Evolutionary conservation across 2,797 vertebrate species (phyloP).

Genomic region (Tragopan temminckii): DNA sequence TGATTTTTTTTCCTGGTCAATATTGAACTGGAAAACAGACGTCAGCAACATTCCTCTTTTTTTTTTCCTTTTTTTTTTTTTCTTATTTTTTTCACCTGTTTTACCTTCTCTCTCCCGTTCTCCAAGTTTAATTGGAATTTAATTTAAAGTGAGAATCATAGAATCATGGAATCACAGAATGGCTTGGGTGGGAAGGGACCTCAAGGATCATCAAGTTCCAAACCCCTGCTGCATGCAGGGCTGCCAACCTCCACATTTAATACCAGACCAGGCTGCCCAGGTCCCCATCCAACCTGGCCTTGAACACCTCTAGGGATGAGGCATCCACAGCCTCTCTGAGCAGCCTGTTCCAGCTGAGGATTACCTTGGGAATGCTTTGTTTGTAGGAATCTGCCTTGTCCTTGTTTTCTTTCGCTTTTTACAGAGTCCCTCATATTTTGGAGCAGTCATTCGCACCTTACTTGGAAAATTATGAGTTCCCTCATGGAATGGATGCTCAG

Average conservation of each 20-base stretch:
- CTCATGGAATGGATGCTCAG: fast-evolving
- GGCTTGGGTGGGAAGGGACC: too few relatives aligned
- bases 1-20: neutral
- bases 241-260: too few relatives aligned
- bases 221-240: too few relatives aligned
- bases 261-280: too few relatives aligned
- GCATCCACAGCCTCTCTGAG: too few relatives aligned
- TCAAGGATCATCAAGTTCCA: too few relatives aligned
- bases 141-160: neutral
- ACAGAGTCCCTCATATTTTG: neutral
- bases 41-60: neutral
- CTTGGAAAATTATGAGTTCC: neutral
- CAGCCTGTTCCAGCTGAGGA: too few relatives aligned
- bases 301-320: too few relatives aligned
- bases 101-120: neutral
- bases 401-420: neutral
- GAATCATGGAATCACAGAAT: too few relatives aligned
- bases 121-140: neutral
- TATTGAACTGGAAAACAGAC: neutral
- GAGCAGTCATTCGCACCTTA: neutral
- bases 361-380: neutral
- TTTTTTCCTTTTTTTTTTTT: neutral
- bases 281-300: too few relatives aligned
- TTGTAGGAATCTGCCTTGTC: neutral
- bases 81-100: neutral